Evolutionary conservation across 1,140 invertebrate species (phyloP), one percentile per base, ranked within the genome.

Genomic region (Diuraphis noxia): DNA sequence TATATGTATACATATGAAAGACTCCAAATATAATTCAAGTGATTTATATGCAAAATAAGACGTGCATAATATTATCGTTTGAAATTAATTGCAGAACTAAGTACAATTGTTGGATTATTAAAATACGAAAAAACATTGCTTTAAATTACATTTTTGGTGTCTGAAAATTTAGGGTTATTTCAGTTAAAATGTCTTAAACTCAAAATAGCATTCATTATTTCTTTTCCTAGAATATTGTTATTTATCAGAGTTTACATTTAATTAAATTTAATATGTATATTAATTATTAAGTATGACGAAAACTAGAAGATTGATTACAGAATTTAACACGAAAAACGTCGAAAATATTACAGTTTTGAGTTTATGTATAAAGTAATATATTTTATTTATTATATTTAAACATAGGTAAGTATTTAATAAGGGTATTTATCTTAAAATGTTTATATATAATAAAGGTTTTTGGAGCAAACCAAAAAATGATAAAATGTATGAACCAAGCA

Each of bases 31-130:
- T 87, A 56, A 88, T 88, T 25, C n/a, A 25, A 88, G 86, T 88
- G 63, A 88, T 88, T 87, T 56, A 56, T 63, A 88, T 56, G 23
- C 86, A 25, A 43, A 88, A 88, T 88, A 63, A 56, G 36, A 88
- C 49, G 21, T 25, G 86, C 49, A 88, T 87, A 87, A 38, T 56
- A 87, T 87, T 56, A 52, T 40, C 23, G 46, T 56, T 87, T 38
- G 30, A 25, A 87, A 87, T 87, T 87, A 87, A 87, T 87, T 87
- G 56, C 25, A 87, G 9, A 87, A 86, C 46, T 36, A 46, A 49
- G 49, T 87, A 56, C 34, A 56, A 30, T 56, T 56, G 36, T 88
- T 88, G 49, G 40, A 88, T 40, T 52, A 38, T 87, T 56, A 88
- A 88, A 87, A 36, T 52, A 23, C 46, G 49, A 86, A 46, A 49